Evolutionary conservation across 2,113 vertebrate species (phyloP), one percentile per base, ranked within the genome.

Genomic region (Amphiprion percula): DNA sequence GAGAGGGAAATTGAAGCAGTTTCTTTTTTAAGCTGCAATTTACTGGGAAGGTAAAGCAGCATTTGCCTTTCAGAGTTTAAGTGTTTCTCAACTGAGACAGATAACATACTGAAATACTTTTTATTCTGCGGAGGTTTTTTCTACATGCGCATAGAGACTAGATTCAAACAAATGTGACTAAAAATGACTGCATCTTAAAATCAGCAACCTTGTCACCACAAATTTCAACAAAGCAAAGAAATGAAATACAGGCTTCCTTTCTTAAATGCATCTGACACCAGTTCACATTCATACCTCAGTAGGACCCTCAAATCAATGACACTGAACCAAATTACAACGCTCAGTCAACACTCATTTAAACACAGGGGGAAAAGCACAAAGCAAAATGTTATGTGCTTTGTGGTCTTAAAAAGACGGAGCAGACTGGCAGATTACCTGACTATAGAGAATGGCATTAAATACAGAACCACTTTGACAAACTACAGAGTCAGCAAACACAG

Each of bases 381-480:
- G 64, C 24, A 64, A 79, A 80, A 66, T 69, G 37, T 19, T 39
- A n/a, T 52, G 66, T 52, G 68, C 64, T 54, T 28, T 66, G 58
- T 11, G 7, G 46, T 67, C 71, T 58, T 76, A 53, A 73, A 61
- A 21, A 73, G 68, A 71, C 59, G 75, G 37, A 80, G 47, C 21
- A 58, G 62, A 67, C 64, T 79, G 60, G 75, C 68, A 82, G 78
- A 87, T 85, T 88, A 80, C 82, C 61, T 78, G 63, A 71, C 70
- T 59, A 55, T 59, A 76, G 64, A 87, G 80, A 87, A 72, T 77
- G 58, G 52, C 70, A 58, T 86, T 89, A 90, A 82, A 82, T 68
- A 77, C 71, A 73, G 58, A 86, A 69, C 62, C 82, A 79, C 74
- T 82, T 60, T 72, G 77, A 87, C 77, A 90, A 88, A 90, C 77